These are phyloP conservation scores for Dipodomys ordii DNA, from an alignment of 2,113 vertebrate species.

Conservation along the genomic window DNA sequence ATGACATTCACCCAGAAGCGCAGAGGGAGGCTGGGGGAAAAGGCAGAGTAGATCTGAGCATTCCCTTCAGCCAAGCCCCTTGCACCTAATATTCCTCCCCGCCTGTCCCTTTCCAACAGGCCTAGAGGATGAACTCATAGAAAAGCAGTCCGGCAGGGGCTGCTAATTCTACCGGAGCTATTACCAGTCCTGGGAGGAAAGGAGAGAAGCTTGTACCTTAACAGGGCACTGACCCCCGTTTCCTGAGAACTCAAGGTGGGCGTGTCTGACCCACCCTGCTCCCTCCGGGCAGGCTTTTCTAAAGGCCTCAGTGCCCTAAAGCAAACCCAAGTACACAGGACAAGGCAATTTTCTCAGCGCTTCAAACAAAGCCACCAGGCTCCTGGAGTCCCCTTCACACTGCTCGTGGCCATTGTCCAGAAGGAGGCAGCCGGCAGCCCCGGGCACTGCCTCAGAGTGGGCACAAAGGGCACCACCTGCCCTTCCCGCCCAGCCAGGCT, in stretches of 20 bases:
- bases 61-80: accelerated
- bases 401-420: neutral
- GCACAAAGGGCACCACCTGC: slow-evolving; percentile 64
- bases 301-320: neutral
- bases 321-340: neutral
- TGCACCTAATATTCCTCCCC: too few relatives aligned
- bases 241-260: neutral
- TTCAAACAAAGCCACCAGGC: slow-evolving; percentile 56
- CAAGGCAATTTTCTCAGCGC: slow-evolving; percentile 40
- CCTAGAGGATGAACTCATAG: neutral
- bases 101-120: neutral
- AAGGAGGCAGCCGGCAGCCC: neutral
- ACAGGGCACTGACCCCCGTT: neutral
- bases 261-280: neutral
- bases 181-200: neutral
- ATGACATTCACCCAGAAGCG: slow-evolving; percentile 99
- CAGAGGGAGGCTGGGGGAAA: slow-evolving; percentile 92
- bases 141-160: neutral
- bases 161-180: neutral
- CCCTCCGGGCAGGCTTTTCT: neutral
- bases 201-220: neutral
- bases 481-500: neutral
- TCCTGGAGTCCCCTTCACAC: neutral
- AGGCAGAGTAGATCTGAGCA: neutral
- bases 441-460: neutral